These are phyloP conservation scores for Epinephelus lanceolatus DNA, from an alignment of 2,113 vertebrate species.

Conservation along the genomic window DNA sequence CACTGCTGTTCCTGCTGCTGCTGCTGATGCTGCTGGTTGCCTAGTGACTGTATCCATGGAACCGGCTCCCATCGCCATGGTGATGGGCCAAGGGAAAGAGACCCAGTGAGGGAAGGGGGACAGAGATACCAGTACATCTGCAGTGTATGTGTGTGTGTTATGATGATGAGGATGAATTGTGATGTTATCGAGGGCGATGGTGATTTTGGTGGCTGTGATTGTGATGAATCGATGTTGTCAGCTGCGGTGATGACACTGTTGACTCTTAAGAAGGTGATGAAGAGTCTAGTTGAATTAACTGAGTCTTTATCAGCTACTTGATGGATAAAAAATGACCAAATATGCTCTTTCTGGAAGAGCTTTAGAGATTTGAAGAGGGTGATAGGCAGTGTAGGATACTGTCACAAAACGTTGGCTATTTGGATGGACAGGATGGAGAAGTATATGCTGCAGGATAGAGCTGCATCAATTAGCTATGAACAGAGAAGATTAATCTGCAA, in stretches of 20 bases:
- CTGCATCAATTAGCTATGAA: background rate
- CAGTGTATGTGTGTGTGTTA: slow-evolving; percentile 38
- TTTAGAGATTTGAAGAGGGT: background rate
- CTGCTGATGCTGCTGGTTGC: slow-evolving; percentile 81
- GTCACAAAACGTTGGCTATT: background rate
- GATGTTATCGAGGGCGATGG: slow-evolving; percentile 31
- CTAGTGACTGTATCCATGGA: slow-evolving; percentile 79
- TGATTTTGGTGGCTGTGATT: background rate
- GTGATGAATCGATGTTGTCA: slow-evolving; percentile 13
- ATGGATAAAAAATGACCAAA: background rate
- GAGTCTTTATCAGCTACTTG: background rate
- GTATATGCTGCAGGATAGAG: background rate
- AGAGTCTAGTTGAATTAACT: slow-evolving; percentile 6
- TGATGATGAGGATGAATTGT: slow-evolving; percentile 53
- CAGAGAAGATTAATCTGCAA: background rate
- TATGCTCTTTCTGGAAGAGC: too few relatives aligned
- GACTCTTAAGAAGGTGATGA: background rate
- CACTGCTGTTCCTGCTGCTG: slow-evolving; percentile 62
- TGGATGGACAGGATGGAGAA: background rate
- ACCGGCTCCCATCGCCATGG: slow-evolving; percentile 79
- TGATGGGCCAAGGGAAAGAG: slow-evolving; percentile 71
- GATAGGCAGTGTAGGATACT: background rate
- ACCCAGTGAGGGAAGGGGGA: slow-evolving; percentile 65
- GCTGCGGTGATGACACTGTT: slow-evolving; percentile 3
- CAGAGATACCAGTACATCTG: slow-evolving; percentile 71